These are phyloP conservation scores for Hippocampus guttulatus DNA, from an alignment of 2,113 vertebrate genomes.

Conservation along the genomic window DNA sequence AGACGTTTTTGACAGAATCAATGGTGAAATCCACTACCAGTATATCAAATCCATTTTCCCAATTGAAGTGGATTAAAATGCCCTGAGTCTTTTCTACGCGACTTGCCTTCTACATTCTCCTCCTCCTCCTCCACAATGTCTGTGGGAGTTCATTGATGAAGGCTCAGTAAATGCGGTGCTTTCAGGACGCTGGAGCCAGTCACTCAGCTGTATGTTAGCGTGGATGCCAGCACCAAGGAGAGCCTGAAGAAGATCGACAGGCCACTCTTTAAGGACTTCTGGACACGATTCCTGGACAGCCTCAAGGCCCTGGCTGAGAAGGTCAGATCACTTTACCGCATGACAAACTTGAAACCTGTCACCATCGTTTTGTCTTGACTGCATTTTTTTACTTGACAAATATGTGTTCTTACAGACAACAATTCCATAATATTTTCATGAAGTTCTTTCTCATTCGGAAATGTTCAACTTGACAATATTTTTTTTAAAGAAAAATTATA, in stretches of 20 bases:
- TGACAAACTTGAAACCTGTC: not conserved
- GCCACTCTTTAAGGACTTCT: slow-evolving; percentile 96
- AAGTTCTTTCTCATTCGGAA: too few species aligned
- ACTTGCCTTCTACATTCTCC: not conserved
- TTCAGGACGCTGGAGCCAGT: slow-evolving; percentile 85
- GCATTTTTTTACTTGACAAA: not conserved
- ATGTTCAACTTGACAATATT: too few species aligned
- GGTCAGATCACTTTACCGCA: slow-evolving; percentile 64
- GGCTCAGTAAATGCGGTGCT: not conserved
- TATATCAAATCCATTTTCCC: not conserved
- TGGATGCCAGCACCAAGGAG: slow-evolving; percentile 91
- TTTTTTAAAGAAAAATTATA: too few species aligned
- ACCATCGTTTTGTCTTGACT: not conserved
- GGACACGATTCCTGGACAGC: slow-evolving; percentile 89
- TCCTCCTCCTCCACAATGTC: not conserved
- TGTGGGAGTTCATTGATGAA: not conserved
- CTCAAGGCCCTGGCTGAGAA: slow-evolving; percentile 90
- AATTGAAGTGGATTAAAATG: not conserved
- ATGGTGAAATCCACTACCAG: too few species aligned
- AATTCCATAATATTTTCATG: too few species aligned
- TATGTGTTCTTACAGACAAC: too few species aligned
- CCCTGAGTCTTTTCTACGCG: not conserved
- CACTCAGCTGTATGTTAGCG: slow-evolving; percentile 92
- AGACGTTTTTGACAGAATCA: too few species aligned
- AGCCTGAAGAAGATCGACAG: slow-evolving; percentile 91